Evolutionary conservation across 2,113 vertebrate genomes (phyloP), one percentile per base, ranked within the genome.

Genomic region (Neogale vison): DNA sequence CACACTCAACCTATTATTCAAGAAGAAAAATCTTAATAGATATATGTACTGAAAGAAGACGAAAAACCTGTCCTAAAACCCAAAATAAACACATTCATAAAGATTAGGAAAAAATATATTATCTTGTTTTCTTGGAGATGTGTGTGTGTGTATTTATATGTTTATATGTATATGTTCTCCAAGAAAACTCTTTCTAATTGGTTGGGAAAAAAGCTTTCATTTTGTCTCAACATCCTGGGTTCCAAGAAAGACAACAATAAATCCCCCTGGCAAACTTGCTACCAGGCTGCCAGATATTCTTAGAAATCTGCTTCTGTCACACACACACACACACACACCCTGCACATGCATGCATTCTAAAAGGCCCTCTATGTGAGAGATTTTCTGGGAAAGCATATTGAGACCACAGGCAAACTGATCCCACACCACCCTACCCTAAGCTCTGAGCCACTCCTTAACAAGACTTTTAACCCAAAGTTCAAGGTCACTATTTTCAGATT

Each of bases 221-320:
- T 94, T 45, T 88, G 67, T 90, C 87, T 86, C 77, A 82, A 52
- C 29, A 94, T 45, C 52, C 45, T 47, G 34, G 57, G 72, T 96
- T 97, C 96, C 97, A 98, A 97, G 98, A 98, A 96, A 98, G 97
- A 77, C 42, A 90, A 74, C 63, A 76, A 98, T 97, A 98, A 98
- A 98, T 98, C 96, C 61, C 77, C 93, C 98, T 98, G 98, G 95
- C 98, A 98, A 98, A 94, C 76, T 95, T 94, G 96, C 88, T 97
- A 97, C 92, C 92, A 96, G 61, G 95, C 83, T 97, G 95, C 90
- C 96, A 98, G 98, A 97, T 98, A 96, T 97, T 98, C 98, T 98
- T 98, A 97, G 97, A 98, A 98, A 98, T 98, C 96, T 98, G 95
- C 97, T 98, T 98, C 97, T 91, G 93, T 95, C 95, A 97, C 92